phyloP scores from a whole-genome alignment of 2,113 vertebrate species.

The Thalassarche chlororhynchos region DNA sequence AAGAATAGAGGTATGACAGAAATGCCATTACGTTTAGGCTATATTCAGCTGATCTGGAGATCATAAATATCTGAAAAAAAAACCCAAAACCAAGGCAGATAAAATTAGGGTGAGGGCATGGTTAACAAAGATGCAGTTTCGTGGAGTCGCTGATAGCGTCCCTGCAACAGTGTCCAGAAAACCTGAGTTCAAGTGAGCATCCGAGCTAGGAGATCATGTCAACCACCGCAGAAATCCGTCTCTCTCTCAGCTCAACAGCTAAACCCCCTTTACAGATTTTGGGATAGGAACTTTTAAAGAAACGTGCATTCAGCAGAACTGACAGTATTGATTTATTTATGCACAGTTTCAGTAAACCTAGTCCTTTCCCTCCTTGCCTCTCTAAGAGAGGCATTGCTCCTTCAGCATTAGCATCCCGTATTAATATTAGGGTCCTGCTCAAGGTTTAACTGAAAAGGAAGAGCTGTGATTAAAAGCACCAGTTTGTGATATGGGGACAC shows the following conservation, averaged over 20 bases:
- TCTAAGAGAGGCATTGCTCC: not conserved
- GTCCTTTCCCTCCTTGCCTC: not conserved
- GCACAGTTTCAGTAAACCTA: not conserved
- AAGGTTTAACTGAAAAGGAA: not conserved
- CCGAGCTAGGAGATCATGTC: not conserved
- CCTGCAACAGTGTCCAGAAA: not conserved
- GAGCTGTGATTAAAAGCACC: not conserved
- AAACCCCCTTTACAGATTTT: not conserved
- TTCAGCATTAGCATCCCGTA: not conserved
- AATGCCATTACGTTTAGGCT: not conserved
- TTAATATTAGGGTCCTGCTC: not conserved
- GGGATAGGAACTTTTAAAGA: not conserved
- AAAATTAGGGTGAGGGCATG: not conserved
- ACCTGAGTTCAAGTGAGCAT: not conserved
- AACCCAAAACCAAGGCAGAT: fast-evolving
- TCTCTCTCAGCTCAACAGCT: not conserved
- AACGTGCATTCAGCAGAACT: not conserved
- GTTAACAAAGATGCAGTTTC: not conserved
- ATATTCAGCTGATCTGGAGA: not conserved
- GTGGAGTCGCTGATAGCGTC: not conserved
- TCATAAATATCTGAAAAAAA: not conserved
- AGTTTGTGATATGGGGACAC: not conserved
- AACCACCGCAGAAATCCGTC: not conserved
- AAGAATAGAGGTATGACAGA: not conserved
- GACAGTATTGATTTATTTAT: not conserved